These are phyloP conservation scores for Endotricha flammealis DNA, from an alignment of 2,888 invertebrate species.

Conservation along the genomic window DNA sequence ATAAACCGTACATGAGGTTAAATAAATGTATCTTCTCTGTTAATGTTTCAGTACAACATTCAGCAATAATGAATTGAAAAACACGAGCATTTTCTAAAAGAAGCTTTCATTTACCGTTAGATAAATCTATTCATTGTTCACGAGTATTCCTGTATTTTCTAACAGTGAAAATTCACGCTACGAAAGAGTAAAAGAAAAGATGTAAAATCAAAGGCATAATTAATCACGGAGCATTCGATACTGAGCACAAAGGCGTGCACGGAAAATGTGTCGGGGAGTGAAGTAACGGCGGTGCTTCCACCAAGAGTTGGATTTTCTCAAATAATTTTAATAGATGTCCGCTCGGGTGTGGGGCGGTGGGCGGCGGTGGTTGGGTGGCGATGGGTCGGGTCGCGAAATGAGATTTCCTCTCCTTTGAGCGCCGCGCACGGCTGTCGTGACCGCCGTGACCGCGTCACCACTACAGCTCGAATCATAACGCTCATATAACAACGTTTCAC, in stretches of 20 bases:
- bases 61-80: too few relatives aligned
- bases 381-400: slow-evolving; percentile 49
- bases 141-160: too few relatives aligned
- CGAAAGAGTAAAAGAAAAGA: slow-evolving; percentile 4
- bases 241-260: slow-evolving; percentile 5
- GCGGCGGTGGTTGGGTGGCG: slow-evolving; percentile 22
- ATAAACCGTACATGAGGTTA: too few relatives aligned
- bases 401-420: slow-evolving; percentile 72
- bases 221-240: slow-evolving; percentile 10
- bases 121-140: too few relatives aligned
- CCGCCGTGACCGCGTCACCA: slow-evolving; percentile 57
- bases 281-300: slow-evolving; percentile 17
- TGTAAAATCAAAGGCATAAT: slow-evolving; percentile 18
- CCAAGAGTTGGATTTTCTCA: slow-evolving; percentile 57
- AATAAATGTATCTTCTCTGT: too few relatives aligned
- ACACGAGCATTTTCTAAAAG: too few relatives aligned
- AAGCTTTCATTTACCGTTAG: too few relatives aligned
- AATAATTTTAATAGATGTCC: slow-evolving; percentile 75
- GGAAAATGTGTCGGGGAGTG: slow-evolving; percentile 9
- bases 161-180: slow-evolving; percentile 5
- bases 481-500: slow-evolving; percentile 45
- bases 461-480: slow-evolving; percentile 31
- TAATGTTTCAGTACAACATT: too few relatives aligned
- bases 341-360: slow-evolving; percentile 27
- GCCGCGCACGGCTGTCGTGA: slow-evolving; percentile 20